Evolutionary conservation across 2,113 vertebrate genomes (phyloP).

Genomic region (Corythornis madagascariensis): DNA sequence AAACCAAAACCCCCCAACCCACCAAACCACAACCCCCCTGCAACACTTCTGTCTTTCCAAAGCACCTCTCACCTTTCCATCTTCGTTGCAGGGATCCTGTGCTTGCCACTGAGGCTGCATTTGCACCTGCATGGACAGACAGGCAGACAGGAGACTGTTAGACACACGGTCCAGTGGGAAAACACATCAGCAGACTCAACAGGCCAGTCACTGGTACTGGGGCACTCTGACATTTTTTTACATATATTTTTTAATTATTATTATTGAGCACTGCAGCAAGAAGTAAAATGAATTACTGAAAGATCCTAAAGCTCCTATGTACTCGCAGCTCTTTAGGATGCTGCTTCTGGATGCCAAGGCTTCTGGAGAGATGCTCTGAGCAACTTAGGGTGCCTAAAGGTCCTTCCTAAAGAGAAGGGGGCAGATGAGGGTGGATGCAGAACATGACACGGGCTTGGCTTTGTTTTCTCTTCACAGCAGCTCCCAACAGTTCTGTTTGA

Average conservation of each 20-base stretch:
- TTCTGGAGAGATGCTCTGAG: not conserved
- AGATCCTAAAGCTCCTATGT: not conserved
- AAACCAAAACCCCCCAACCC: too few species aligned
- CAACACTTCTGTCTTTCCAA: not conserved
- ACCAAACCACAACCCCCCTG: not conserved
- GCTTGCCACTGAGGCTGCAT: slow-evolving; percentile 45
- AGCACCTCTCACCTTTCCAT: slow-evolving; percentile 9
- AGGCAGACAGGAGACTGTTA: not conserved
- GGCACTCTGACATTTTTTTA: not conserved
- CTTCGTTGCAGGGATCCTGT: not conserved
- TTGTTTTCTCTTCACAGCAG: not conserved
- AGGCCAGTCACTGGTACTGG: not conserved
- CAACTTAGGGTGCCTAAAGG: not conserved
- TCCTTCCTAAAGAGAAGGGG: not conserved
- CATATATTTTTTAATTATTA: not conserved
- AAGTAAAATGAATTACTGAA: not conserved
- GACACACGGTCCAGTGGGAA: not conserved
- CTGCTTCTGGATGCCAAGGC: not conserved
- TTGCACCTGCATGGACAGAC: slow-evolving; percentile 28
- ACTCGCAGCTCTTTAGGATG: not conserved
- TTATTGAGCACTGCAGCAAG: not conserved
- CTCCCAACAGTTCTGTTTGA: slow-evolving; percentile 1
- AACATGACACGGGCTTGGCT: not conserved
- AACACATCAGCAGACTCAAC: slow-evolving; percentile 17
- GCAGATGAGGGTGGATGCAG: not conserved